Evolutionary conservation across 2,113 vertebrate species (phyloP).

Genomic region (Stegastes partitus): DNA sequence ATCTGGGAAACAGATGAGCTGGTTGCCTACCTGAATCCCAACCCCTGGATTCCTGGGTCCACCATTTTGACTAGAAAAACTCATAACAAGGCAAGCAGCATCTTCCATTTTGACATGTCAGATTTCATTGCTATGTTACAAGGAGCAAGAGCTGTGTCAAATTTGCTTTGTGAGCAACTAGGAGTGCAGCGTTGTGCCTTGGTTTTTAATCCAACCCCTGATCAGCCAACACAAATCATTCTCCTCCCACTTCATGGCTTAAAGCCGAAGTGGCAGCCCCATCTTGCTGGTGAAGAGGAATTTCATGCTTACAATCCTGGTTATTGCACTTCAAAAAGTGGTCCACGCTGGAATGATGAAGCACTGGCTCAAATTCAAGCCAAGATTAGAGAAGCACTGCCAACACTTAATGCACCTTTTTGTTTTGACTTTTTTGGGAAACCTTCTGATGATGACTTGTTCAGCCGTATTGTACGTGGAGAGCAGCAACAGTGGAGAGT

Average conservation of each 20-base stretch:
- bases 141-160: slow-evolving; percentile 77
- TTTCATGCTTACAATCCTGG: slow-evolving; percentile 78
- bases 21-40: slow-evolving; percentile 80
- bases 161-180: slow-evolving; percentile 76
- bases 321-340: slow-evolving; percentile 85
- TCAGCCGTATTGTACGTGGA: slow-evolving; percentile 83
- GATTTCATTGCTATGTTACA: slow-evolving; percentile 79
- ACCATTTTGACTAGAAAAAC: slow-evolving; percentile 81
- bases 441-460: slow-evolving; percentile 68
- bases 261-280: slow-evolving; percentile 76
- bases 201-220: slow-evolving; percentile 72
- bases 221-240: slow-evolving; percentile 74
- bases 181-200: slow-evolving; percentile 83
- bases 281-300: slow-evolving; percentile 77
- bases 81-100: slow-evolving; percentile 73
- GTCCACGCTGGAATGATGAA: slow-evolving; percentile 77
- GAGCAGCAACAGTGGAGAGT: slow-evolving; percentile 86
- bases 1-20: slow-evolving; percentile 86
- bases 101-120: slow-evolving; percentile 78
- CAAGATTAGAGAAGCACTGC: slow-evolving; percentile 76
- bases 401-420: slow-evolving; percentile 78
- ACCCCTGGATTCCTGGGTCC: slow-evolving; percentile 83
- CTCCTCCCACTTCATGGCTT: slow-evolving; percentile 84
- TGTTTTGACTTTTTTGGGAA: slow-evolving; percentile 81
- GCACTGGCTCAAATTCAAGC: slow-evolving; percentile 73